Base-by-base conservation (phyloP, 2,888 invertebrate genomes). In the Sphaerophoria rueppellii region DNA sequence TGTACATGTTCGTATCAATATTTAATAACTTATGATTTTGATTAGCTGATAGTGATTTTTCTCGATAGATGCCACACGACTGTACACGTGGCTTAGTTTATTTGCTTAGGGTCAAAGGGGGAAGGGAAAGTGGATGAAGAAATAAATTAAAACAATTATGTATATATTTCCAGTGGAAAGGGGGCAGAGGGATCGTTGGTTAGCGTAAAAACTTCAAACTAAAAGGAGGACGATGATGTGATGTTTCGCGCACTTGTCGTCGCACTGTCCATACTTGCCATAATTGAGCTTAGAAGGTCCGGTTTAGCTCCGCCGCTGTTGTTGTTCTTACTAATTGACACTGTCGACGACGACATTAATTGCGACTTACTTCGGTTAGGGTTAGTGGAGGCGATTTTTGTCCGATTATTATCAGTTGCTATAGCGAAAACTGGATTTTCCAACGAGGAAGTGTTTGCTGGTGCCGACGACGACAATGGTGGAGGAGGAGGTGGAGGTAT, bases 211-310 rank as follows among this genome's bases (percentile, higher is more conserved):
- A 65, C n/a, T 67, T 24, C 65, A 55, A 76, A 73, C 86, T 79
- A 78, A 55, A 74, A 71, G 46, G 73, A 77, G 43, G 86, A 86
- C 67, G 87, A 83, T 57, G 85, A 85, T 73, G 85, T 85, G 82
- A 88, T 79, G 82, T 79, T 87, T 54, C 88, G 80, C 67, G 86
- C 67, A 71, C 80, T 76, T 40, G 83, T 75, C 50, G 88, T 89
- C 71, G 88, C 88, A 78, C 87, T 88, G 87, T 91, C 92, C 92
- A 92, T 92, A 88, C 91, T 91, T 81, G 92, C 92, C 90, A 92
- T 91, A 32, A 92, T 92, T 16, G 92, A 91, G 83, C 91, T 91
- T n/a, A 92, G 88, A 60, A 92, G 89, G 88, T 92, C 92, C 48
- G 90, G 88, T 52, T 89, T 76, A 4, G 40, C 63, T 11, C 32